Percentiles rank a stretch among this genome's conserved stretches.
These are phyloP conservation scores for Toxostoma redivivum DNA, from an alignment of 2,113 vertebrate genomes.

Conservation along the genomic window DNA sequence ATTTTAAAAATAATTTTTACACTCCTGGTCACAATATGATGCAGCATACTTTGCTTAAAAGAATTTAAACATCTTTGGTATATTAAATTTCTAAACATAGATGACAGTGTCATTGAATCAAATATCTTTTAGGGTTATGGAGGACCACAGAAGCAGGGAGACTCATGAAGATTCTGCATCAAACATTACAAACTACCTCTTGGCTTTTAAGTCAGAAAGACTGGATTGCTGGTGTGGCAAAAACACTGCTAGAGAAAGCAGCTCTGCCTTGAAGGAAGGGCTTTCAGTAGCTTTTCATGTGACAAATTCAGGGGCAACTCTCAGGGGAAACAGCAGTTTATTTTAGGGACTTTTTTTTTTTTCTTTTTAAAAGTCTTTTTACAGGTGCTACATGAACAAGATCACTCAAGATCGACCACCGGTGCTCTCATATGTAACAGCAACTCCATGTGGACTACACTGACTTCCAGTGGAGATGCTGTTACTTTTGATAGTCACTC, in stretches of 20 bases:
- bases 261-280: not conserved
- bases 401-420: not conserved
- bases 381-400: not conserved
- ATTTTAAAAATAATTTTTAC: not conserved
- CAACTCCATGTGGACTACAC: slow-evolving; percentile 81
- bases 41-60: not conserved
- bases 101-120: not conserved
- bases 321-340: not conserved
- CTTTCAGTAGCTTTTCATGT: not conserved
- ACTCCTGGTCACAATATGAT: not conserved
- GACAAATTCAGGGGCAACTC: not conserved
- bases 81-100: not conserved
- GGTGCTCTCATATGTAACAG: slow-evolving; percentile 80
- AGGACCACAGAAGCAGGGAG: not conserved
- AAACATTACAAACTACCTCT: not conserved
- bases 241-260: not conserved
- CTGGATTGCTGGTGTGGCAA: not conserved
- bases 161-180: not conserved
- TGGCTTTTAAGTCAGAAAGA: not conserved
- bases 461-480: slow-evolving; percentile 80
- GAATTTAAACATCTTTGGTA: not conserved
- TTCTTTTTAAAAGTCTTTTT: not conserved
- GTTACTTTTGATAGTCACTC: slow-evolving; percentile 78
- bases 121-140: not conserved
- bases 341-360: not conserved